These are phyloP conservation scores for Laticauda laticaudata DNA, from an alignment of 2,113 vertebrate species.

Conservation along the genomic window DNA sequence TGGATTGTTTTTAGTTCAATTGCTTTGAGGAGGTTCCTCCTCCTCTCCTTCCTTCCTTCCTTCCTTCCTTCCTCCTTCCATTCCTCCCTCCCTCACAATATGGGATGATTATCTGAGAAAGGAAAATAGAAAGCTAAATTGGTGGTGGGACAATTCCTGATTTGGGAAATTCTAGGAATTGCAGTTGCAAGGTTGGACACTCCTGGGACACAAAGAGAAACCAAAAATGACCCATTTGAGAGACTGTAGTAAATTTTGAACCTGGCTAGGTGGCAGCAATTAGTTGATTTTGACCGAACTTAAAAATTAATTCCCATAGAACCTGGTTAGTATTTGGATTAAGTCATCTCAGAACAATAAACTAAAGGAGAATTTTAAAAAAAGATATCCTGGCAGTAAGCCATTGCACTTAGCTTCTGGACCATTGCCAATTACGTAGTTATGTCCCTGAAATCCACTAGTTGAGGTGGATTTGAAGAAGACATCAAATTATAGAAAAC, in stretches of 20 bases:
- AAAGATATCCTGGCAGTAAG: not conserved
- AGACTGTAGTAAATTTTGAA: not conserved
- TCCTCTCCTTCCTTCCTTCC: no score
- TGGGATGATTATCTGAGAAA: not conserved
- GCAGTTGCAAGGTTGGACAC: not conserved
- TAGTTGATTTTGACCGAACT: not conserved
- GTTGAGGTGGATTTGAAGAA: not conserved
- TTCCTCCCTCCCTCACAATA: not conserved
- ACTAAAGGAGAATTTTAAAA: not conserved
- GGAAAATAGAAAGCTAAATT: not conserved
- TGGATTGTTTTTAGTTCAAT: not conserved
- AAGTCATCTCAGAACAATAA: not conserved
- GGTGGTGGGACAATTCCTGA: not conserved
- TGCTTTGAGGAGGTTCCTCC: not conserved
- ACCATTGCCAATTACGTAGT: not conserved
- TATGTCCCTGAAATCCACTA: not conserved
- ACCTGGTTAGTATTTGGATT: not conserved
- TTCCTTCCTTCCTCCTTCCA: no score
- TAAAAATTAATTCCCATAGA: not conserved
- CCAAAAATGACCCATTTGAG: not conserved
- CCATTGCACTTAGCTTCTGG: not conserved
- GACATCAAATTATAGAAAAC: not conserved
- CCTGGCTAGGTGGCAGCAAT: not conserved
- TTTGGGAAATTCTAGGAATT: not conserved
- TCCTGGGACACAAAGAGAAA: not conserved